Evolutionary conservation across 2,113 vertebrate genomes (phyloP).

Genomic region (Indicator indicator): DNA sequence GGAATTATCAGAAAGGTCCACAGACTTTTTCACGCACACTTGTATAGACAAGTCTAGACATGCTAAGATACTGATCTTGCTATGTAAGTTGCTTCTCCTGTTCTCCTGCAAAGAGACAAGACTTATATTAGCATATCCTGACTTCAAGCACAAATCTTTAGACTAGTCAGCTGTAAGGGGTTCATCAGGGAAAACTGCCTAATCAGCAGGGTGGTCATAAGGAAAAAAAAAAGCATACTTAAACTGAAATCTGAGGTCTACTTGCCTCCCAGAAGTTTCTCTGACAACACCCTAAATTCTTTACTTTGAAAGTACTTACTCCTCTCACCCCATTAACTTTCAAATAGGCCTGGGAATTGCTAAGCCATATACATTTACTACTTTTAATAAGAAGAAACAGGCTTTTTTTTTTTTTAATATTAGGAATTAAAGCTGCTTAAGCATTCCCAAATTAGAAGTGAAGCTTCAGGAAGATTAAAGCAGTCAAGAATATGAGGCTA

Average conservation of each 20-base stretch:
- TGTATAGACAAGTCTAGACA: accelerated
- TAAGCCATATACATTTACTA: constrained; percentile 50
- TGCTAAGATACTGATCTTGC: not conserved
- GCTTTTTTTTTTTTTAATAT: constrained; percentile 50
- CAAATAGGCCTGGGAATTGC: constrained; percentile 41
- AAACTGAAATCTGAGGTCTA: not conserved
- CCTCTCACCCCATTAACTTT: constrained; percentile 47
- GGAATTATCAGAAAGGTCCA: not conserved
- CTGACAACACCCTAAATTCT: not conserved
- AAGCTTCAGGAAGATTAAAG: constrained; percentile 68
- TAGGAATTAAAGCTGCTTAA: constrained; percentile 66
- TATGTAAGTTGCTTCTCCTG: not conserved
- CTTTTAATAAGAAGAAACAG: constrained; percentile 42
- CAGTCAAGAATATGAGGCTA: constrained; percentile 3
- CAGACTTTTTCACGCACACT: not conserved
- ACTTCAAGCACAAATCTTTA: not conserved
- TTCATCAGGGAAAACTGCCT: not conserved
- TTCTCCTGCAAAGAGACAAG: not conserved
- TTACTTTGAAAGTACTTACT: constrained; percentile 7
- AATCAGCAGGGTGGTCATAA: not conserved
- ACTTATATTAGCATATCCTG: not conserved
- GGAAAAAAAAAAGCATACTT: not conserved
- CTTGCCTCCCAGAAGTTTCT: not conserved
- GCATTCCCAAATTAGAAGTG: constrained; percentile 62
- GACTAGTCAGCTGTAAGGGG: not conserved